Base-by-base conservation (phyloP, 2,797 vertebrate genomes). In the Sylvilagus floridanus region DNA sequence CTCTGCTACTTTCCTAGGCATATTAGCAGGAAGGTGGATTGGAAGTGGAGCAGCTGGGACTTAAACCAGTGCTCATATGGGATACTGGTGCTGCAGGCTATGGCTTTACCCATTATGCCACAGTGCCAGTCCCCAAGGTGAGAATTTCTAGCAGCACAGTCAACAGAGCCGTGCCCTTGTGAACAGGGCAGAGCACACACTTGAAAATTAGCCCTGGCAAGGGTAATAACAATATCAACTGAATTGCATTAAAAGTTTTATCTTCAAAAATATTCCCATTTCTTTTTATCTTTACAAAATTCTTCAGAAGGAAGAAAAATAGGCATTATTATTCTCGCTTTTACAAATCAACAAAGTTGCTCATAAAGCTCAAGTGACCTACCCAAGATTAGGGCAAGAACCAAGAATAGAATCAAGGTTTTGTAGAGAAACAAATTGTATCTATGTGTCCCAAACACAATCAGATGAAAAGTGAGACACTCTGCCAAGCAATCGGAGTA, bases 401-500 rank as follows among this genome's bases (percentile, higher is more conserved):
- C 89, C 66, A 85, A 94, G 73, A 96, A 88, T 0, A 96, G 85
- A 93, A 91, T 91, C 87, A 95, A 95, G 86, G 94, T 94, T 95
- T 94, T 92, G 63, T 73, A 91, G 92, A 93, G n/a, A 95, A 62
- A 93, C 60, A 87, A 68, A 81, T 4, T 47, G 63, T 91, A 91
- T 84, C 90, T 57, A 4, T 71, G 77, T 91, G 90, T 88, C 69
- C 78, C 77, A 52, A 69, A 94, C 50, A 84, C 54, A 95, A 87
- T 32, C 52, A 63, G 73, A 88, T 77, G 84, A 73, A 83, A 92
- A 84, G n/a, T 37, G 30, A 95, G 88, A 71, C 26, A 2, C n/a
- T 2, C 14, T 42, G 87, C 57, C 62, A 72, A 88, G 62, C 83
- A 86, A 71, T 21, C 0, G 17, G 69, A 35, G n/a, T 73, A 42